Evolutionary conservation across 2,888 invertebrate species (phyloP).

Genomic region (Rapana venosa): DNA sequence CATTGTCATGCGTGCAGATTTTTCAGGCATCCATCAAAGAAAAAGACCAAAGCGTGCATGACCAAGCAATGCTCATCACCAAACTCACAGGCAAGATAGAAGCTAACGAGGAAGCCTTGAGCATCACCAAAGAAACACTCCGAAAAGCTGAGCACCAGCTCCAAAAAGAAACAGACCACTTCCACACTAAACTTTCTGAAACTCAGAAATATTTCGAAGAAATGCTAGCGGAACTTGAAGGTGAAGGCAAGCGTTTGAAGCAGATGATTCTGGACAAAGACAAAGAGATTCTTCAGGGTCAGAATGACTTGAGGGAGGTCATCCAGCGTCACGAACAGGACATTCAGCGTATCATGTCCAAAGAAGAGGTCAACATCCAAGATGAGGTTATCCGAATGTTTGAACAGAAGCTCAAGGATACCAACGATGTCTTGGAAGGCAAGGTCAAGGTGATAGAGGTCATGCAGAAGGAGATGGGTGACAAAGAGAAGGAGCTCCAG

Average conservation of each 20-base stretch:
- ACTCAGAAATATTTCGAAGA: slow-evolving; percentile 74
- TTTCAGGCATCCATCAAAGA: slow-evolving; percentile 71
- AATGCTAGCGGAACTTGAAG: slow-evolving; percentile 69
- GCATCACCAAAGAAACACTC: slow-evolving; percentile 64
- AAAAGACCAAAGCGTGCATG: slow-evolving; percentile 66
- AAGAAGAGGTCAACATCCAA: slow-evolving; percentile 71
- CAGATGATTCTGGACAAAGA: slow-evolving; percentile 64
- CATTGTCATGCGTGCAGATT: slow-evolving; percentile 70
- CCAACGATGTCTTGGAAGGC: slow-evolving; percentile 71
- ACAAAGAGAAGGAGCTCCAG: slow-evolving; percentile 66
- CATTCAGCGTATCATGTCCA: slow-evolving; percentile 69
- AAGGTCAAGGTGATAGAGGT: slow-evolving; percentile 74
- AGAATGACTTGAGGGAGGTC: slow-evolving; percentile 69
- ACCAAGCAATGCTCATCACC: slow-evolving; percentile 66
- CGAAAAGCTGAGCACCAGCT: slow-evolving; percentile 66
- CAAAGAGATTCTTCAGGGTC: slow-evolving; percentile 62
- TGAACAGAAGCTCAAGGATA: slow-evolving; percentile 73
- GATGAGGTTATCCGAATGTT: slow-evolving; percentile 71
- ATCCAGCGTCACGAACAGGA: slow-evolving; percentile 70
- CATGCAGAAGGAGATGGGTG: slow-evolving; percentile 67
- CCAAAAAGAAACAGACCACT: slow-evolving; percentile 66
- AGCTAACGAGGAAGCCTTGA: slow-evolving; percentile 65
- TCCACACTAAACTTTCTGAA: slow-evolving; percentile 67
- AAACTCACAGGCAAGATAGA: slow-evolving; percentile 73
- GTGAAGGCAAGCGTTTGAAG: slow-evolving; percentile 59